Percentiles rank a stretch among this genome's conserved stretches.
These are phyloP conservation scores for Nannobrachium achirus DNA, from an alignment of 2,113 vertebrate species.

Conservation along the genomic window DNA sequence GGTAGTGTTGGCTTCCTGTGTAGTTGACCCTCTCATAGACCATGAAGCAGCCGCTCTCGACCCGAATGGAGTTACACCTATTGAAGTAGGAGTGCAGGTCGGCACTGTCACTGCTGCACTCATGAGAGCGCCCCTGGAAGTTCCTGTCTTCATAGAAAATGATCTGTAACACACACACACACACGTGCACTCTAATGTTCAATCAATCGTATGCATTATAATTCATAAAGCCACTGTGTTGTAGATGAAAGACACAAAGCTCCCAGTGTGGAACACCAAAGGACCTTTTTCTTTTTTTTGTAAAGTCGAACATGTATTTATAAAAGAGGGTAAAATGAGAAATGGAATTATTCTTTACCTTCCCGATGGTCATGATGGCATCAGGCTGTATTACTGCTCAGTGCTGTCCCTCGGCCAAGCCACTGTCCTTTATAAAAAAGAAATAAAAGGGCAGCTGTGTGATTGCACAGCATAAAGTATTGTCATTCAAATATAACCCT, in stretches of 20 bases:
- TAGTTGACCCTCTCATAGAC: conserved; percentile 55
- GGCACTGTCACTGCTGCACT: conserved; percentile 48
- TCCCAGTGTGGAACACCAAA: too few relatives aligned
- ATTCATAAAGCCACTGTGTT: too few relatives aligned
- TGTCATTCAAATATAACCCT: conserved; percentile 70
- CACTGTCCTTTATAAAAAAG: conserved; percentile 71
- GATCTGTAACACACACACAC: not conserved
- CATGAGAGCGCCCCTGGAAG: conserved; percentile 51
- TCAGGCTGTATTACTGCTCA: conserved; percentile 36
- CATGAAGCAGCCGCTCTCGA: conserved; percentile 64
- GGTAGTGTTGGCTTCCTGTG: conserved; percentile 59
- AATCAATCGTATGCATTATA: too few relatives aligned
- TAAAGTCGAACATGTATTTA: not conserved
- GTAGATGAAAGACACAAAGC: too few relatives aligned
- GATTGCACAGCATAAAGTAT: conserved; percentile 76
- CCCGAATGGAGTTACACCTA: conserved; percentile 49
- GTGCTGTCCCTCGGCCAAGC: conserved; percentile 46
- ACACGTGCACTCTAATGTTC: too few relatives aligned
- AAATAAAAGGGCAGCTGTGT: conserved; percentile 57
- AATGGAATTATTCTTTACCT: conserved; percentile 53
- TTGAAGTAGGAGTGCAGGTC: conserved; percentile 48
- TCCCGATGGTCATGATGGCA: conserved; percentile 63
- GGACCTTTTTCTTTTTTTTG: not conserved
- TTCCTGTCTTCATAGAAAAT: conserved; percentile 52
- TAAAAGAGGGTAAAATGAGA: not conserved